Conservation (phyloP, 1,140 invertebrate genomes). For the Antheraea mylitta region DNA sequence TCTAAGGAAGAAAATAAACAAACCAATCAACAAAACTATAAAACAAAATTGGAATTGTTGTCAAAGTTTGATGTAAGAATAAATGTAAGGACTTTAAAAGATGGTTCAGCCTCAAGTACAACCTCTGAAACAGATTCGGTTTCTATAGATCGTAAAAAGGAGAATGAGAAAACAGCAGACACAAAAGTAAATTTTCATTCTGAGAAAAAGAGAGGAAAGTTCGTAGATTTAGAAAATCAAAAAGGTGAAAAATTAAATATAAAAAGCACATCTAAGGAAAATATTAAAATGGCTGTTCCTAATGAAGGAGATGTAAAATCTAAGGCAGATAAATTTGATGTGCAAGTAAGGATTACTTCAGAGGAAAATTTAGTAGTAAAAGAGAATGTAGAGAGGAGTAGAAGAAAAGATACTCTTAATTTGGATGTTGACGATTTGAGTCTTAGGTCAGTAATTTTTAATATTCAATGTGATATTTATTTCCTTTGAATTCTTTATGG, state of each 20-base stretch:
- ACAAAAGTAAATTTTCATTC: constrained; percentile 38
- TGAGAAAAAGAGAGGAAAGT: constrained; percentile 49
- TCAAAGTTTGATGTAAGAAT: constrained; percentile 77
- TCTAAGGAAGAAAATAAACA: constrained; percentile 37
- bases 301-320: constrained; percentile 60
- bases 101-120: constrained; percentile 50
- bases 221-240: constrained; percentile 43
- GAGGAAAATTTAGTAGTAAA: constrained; percentile 68
- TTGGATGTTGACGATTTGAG: constrained; percentile 80
- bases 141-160: constrained; percentile 40
- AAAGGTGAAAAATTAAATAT: constrained; percentile 48
- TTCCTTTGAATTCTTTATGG: no score
- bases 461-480: no score
- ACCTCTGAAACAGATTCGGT: constrained; percentile 60
- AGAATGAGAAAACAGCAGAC: constrained; percentile 27
- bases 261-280: constrained; percentile 53
- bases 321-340: constrained; percentile 71
- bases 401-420: constrained; percentile 76
- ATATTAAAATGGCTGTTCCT: constrained; percentile 69
- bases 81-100: constrained; percentile 67
- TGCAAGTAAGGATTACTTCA: constrained; percentile 72
- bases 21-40: constrained; percentile 46
- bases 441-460: constrained; percentile 75
- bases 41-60: constrained; percentile 70
- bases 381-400: constrained; percentile 45